Conservation (phyloP, 2,888 invertebrate species). For the Chymomyza fuscimana region DNA sequence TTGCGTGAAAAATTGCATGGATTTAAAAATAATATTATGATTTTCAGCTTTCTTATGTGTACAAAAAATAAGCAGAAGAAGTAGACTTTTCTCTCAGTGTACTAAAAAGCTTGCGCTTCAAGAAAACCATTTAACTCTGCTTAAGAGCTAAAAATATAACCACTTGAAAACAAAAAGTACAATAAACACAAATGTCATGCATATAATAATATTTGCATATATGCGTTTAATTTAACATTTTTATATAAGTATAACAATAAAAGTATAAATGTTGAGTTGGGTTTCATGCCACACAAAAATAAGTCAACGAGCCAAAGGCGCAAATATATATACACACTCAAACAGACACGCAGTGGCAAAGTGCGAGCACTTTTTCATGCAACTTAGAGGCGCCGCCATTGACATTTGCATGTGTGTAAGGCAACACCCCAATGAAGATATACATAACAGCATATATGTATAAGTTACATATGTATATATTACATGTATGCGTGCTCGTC, state of each 20-base stretch:
- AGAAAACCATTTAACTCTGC: too few relatives aligned
- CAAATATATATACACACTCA: not conserved
- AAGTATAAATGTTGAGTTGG: constrained; percentile 33
- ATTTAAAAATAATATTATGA: too few relatives aligned
- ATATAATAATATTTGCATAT: not conserved
- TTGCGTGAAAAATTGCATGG: too few relatives aligned
- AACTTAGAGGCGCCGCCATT: constrained; percentile 4
- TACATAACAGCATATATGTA: not conserved
- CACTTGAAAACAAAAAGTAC: constrained; percentile 45
- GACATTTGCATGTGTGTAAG: constrained; percentile 47
- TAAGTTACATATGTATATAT: constrained; percentile 19
- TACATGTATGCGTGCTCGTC: constrained; percentile 4
- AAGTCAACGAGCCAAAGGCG: constrained; percentile 2
- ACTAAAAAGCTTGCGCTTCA: too few relatives aligned
- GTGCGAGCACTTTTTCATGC: not conserved
- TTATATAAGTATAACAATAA: constrained; percentile 28
- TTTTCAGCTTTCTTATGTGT: too few relatives aligned
- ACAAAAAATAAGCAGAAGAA: too few relatives aligned
- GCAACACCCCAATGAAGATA: not conserved
- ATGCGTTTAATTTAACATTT: constrained; percentile 23
- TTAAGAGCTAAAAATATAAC: constrained; percentile 23
- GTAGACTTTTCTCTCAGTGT: too few relatives aligned
- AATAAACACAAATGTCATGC: constrained; percentile 56
- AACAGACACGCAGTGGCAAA: not conserved
- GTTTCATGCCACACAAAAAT: constrained; percentile 19